Evolutionary conservation across 2,888 invertebrate genomes (phyloP), one percentile per base, ranked within the genome.

Genomic region (Drosophila histrio): DNA sequence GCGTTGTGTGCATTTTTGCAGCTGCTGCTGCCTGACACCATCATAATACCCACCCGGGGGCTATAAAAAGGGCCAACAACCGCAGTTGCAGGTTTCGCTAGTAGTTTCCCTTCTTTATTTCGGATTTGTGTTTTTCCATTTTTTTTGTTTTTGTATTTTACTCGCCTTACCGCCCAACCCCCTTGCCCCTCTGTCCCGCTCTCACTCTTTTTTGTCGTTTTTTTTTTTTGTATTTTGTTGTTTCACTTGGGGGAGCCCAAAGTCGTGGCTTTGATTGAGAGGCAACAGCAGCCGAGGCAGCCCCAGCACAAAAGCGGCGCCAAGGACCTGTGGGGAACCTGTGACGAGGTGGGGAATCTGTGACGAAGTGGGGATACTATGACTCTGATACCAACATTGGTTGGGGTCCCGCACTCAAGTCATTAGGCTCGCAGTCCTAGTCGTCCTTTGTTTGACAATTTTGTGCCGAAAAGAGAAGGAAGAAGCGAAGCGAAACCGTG

Each of bases 401-500:
- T 26, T 34, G 46, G 39, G 41, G 56, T 66, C 57, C 57, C 34
- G 47, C 58, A 80, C 79, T 82, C 75, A 82, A 82, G 82, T 85
- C 81, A 82, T 82, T 85, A 85, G 85, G 85, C 79, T 57, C 38
- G 49, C 24, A 46, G 28, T 59, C 32, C 46, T 67, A 62, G 60
- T 59, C 52, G 49, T 64, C 57, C 67, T 82, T 85, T 82, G 85
- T 82, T 82, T 82, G 81, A 82, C 81, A 82, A 79, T 82, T 82
- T 74, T 72, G 39, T 63, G 68, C 67, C 50, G 21, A 44, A 73
- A 72, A 69, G 60, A 22, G 15, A 49, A 59, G 44, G 17, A 34
- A 54, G 13, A 52, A 44, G 13, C 30, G 26, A 57, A 47, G 46
- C 46, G 34, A 41, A 43, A 59, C 43, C 58, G 41, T 68, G 43